Conservation (phyloP, 2,797 vertebrate genomes). For the Salmo trutta region DNA sequence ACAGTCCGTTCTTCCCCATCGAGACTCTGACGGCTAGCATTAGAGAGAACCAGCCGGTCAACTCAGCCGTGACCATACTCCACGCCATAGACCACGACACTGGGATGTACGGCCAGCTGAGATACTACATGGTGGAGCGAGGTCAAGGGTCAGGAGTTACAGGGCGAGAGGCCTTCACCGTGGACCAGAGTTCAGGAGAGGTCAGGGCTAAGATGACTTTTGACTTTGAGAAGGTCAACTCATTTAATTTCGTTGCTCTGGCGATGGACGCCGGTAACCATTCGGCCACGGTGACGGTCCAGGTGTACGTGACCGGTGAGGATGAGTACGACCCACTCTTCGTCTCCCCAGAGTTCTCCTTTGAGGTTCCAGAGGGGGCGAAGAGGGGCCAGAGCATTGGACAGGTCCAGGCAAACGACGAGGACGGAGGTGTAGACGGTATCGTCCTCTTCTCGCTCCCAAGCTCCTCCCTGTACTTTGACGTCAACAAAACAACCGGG, state of each 20-base stretch:
- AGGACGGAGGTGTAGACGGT: constrained; percentile 92
- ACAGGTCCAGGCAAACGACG: constrained; percentile 88
- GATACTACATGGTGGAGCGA: constrained; percentile 81
- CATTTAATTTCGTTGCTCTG: constrained; percentile 86
- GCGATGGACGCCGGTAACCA: constrained; percentile 90
- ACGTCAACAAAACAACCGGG: constrained; percentile 91
- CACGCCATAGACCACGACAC: constrained; percentile 88
- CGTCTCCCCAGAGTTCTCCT: constrained; percentile 81
- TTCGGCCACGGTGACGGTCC: constrained; percentile 90
- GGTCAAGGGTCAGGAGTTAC: constrained; percentile 39
- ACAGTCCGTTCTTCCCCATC: constrained; percentile 90
- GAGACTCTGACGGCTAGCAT: constrained; percentile 86
- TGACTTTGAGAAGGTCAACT: constrained; percentile 91
- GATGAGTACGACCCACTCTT: constrained; percentile 96
- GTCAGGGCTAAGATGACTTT: constrained; percentile 84
- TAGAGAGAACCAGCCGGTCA: constrained; percentile 89
- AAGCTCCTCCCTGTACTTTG: constrained; percentile 86
- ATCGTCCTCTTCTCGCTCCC: constrained; percentile 89
- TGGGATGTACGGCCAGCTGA: constrained; percentile 85
- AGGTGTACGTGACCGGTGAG: constrained; percentile 90
- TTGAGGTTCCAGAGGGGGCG: constrained; percentile 90
- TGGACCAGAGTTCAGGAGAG: constrained; percentile 88
- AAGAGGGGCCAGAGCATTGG: constrained; percentile 91
- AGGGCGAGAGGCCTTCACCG: constrained; percentile 77
- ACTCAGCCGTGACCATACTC: constrained; percentile 88